Base-by-base conservation (phyloP, 2,888 invertebrate genomes). In the Nasonia oneida region DNA sequence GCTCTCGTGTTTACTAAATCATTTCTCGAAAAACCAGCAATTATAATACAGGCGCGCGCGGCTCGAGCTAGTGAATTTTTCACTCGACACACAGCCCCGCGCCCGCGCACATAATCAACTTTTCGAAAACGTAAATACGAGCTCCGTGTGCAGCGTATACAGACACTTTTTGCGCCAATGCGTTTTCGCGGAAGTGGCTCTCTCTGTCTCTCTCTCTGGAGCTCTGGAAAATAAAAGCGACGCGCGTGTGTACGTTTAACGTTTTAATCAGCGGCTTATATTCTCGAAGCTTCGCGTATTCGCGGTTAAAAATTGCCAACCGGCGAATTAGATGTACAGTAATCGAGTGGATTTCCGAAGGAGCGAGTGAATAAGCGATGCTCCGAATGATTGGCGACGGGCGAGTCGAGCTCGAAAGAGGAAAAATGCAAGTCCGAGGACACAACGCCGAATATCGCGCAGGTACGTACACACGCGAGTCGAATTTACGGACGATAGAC, bases 211-310 rank as follows among this genome's bases (percentile, higher is more conserved):
- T 29, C 42, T 47, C 29, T 29, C 29, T 29, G 8, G 83, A 53
- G 47, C 83, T 71, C 39, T 70, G 29, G 29, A 57, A 67, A 50
- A 74, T 47, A 82, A 50, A 82, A 70, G 67, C 71, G 53, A 53
- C 71, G 37, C 37, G 37, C 71, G 37, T 5, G 37, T 37, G 37
- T 4, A 4, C 37, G 77, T 71, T 83, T 83, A 77, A 77, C 71
- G 71, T 83, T 77, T 71, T 70, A 78, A 77, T 71, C 67, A 33
- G 76, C 39, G 37, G 67, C 47, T 67, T 18, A 57, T 57, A n/a
- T 57, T 57, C 6, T 15, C 15, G 18, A 3, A 29, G 29, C 29
- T 29, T 1, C 29, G 29, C 29, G 1, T 29, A 29, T 29, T 29
- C n/a, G 57, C 4, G 4, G 57, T 57, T 57, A 18, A 57, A 57